These are phyloP conservation scores for Pyxicephalus adspersus DNA, from an alignment of 2,113 vertebrate genomes.

Conservation along the genomic window DNA sequence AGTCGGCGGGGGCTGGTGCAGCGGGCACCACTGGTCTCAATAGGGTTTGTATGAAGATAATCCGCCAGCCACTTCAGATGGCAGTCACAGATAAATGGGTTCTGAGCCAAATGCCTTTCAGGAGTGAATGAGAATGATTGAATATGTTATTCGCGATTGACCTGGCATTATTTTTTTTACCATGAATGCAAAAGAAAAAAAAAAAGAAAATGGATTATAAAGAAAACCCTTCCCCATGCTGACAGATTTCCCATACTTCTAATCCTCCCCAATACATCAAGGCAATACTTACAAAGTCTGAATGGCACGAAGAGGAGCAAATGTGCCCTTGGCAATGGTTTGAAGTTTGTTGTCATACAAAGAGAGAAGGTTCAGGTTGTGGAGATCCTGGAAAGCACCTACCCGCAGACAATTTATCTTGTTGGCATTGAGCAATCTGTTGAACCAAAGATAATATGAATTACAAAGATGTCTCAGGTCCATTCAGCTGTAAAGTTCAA, in stretches of 20 bases:
- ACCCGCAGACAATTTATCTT: constrained; percentile 97
- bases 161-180: constrained; percentile 52
- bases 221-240: constrained; percentile 23
- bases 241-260: constrained; percentile 25
- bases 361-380: constrained; percentile 97
- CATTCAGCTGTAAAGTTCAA: constrained; percentile 10
- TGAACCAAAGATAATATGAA: constrained; percentile 60
- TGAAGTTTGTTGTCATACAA: constrained; percentile 99
- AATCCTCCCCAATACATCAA: constrained; percentile 39
- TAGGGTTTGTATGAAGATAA: constrained; percentile 98
- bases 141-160: constrained; percentile 61
- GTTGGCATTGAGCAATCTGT: constrained; percentile 97
- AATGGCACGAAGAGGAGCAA: constrained; percentile 91
- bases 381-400: constrained; percentile 98
- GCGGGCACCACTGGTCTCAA: constrained; percentile 97
- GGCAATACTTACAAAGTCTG: constrained; percentile 90
- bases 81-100: constrained; percentile 98
- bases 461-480: constrained; percentile 45
- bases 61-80: constrained; percentile 99
- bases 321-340: constrained; percentile 97
- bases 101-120: constrained; percentile 96
- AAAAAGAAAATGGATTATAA: neutral
- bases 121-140: constrained; percentile 63
- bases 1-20: constrained; percentile 96
- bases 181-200: constrained; percentile 48